These are phyloP conservation scores for Heliconius sara DNA, from an alignment of 2,888 invertebrate genomes.

Conservation along the genomic window DNA sequence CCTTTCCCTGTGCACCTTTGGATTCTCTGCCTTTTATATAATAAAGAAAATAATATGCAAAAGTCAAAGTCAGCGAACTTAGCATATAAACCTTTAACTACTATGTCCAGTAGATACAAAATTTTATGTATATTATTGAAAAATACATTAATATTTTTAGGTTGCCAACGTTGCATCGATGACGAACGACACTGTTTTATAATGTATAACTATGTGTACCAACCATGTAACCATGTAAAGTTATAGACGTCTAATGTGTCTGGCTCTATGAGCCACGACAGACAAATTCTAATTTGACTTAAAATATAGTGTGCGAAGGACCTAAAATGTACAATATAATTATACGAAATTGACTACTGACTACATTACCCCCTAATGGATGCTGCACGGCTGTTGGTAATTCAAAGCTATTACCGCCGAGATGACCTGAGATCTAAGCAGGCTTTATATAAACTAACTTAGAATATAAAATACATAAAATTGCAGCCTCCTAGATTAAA, in stretches of 20 bases:
- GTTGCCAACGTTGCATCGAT: background rate
- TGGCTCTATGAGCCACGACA: background rate
- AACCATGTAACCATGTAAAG: no score
- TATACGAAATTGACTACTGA: slow-evolving; percentile 14
- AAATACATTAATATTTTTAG: no score
- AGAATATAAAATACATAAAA: background rate
- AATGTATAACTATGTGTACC: no score
- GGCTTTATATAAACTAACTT: slow-evolving; percentile 6
- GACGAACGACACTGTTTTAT: no score
- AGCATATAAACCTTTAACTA: no score
- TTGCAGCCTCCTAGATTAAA: background rate
- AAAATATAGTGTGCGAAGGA: background rate
- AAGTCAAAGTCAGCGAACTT: no score
- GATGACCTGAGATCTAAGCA: slow-evolving; percentile 6
- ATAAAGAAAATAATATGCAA: no score
- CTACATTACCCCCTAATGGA: slow-evolving; percentile 16
- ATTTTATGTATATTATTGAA: no score
- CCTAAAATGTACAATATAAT: slow-evolving; percentile 13
- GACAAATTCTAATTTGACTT: background rate
- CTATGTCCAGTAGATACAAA: no score
- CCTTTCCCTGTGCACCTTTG: no score
- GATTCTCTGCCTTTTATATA: no score
- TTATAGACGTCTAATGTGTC: no score
- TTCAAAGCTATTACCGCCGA: slow-evolving; percentile 21
- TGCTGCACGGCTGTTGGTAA: slow-evolving; percentile 5